Evolutionary conservation across 2,888 invertebrate genomes (phyloP).

Genomic region (Brenthis daphne): DNA sequence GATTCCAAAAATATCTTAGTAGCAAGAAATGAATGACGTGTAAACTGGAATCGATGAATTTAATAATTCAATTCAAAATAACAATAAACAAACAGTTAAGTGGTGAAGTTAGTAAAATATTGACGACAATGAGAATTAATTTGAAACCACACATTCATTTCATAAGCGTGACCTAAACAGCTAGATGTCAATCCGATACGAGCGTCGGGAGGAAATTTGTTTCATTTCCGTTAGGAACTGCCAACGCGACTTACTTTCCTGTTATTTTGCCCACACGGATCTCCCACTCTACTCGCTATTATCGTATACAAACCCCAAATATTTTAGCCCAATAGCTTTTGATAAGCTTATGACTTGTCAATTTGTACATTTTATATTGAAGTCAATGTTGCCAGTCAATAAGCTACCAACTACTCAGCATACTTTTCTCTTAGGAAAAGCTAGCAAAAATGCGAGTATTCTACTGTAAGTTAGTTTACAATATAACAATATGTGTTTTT

Average conservation of each 20-base stretch:
- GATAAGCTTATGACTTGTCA: too few species aligned
- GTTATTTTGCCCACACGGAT: conserved; percentile 6
- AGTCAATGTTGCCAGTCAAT: too few species aligned
- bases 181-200: conserved; percentile 33
- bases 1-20: too few species aligned
- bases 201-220: conserved; percentile 44
- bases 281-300: conserved; percentile 7
- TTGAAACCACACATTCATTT: conserved; percentile 2
- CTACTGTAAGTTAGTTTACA: too few species aligned
- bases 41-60: background rate
- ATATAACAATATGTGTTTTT: too few species aligned
- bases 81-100: background rate
- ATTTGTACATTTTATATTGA: too few species aligned
- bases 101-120: background rate
- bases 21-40: too few species aligned
- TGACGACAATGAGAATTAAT: background rate
- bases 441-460: too few species aligned
- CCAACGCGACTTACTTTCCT: conserved; percentile 29
- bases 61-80: background rate
- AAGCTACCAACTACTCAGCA: too few species aligned
- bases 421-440: too few species aligned
- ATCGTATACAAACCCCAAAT: background rate
- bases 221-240: conserved; percentile 45
- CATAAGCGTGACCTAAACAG: conserved; percentile 22
- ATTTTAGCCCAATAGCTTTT: too few species aligned